phyloP scores from a whole-genome alignment of 1,140 invertebrate genomes.

The Conus betulinus region DNA sequence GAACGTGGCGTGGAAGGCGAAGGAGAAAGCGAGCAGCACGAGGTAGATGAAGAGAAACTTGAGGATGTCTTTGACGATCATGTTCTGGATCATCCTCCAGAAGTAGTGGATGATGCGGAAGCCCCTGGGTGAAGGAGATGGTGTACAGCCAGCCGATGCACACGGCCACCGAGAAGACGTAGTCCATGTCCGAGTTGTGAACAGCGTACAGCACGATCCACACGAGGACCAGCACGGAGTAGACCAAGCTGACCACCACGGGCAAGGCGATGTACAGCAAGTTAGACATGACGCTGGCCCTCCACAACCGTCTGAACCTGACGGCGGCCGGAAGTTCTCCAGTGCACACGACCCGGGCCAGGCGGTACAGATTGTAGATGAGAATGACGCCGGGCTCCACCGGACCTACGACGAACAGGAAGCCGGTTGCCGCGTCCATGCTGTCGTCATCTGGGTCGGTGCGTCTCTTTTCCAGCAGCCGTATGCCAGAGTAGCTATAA shows the following conservation, averaged over 20 bases:
- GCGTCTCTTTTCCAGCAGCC: constrained; percentile 42
- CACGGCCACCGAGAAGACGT: constrained; percentile 59
- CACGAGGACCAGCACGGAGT: constrained; percentile 51
- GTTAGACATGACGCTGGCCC: constrained; percentile 1
- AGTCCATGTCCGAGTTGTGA: constrained; percentile 55
- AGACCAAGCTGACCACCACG: constrained; percentile 48
- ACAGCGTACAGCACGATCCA: constrained; percentile 61
- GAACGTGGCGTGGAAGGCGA: constrained; percentile 65
- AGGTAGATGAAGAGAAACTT: constrained; percentile 69
- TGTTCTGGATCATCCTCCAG: constrained; percentile 67
- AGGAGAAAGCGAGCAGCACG: constrained; percentile 67
- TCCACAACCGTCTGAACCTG: neutral
- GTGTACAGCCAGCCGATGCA: constrained; percentile 68
- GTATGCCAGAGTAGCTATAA: constrained; percentile 49
- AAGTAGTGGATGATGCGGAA: constrained; percentile 69
- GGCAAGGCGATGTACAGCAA: constrained; percentile 43
- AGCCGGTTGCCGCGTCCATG: constrained; percentile 29
- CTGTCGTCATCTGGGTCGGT: constrained; percentile 30
- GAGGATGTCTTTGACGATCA: constrained; percentile 67
- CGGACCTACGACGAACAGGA: constrained; percentile 55
- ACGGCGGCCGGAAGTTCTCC: constrained; percentile 4
- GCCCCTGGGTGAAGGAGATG: constrained; percentile 66
- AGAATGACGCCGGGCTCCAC: constrained; percentile 59
- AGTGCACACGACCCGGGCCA: neutral
- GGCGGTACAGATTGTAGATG: constrained; percentile 44